Conservation (phyloP, 2,888 invertebrate genomes). For the Lithosia quadra region DNA sequence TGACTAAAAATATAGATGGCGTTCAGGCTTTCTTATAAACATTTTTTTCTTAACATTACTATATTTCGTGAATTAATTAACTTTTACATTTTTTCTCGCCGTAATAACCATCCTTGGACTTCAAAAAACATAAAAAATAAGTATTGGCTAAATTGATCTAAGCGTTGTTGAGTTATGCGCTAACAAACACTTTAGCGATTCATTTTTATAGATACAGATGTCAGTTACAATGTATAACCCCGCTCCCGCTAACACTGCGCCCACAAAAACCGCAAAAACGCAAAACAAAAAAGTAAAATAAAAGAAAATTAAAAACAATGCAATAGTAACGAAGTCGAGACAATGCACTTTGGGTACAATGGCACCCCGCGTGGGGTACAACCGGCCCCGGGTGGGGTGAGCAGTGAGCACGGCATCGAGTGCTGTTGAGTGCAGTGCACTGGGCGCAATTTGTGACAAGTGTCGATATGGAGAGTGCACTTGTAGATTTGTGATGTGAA, state of each 20-base stretch:
- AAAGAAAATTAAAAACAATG: conserved; percentile 58
- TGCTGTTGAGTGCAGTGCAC: conserved; percentile 39
- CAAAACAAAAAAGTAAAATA: conserved; percentile 45
- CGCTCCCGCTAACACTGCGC: conserved; percentile 26
- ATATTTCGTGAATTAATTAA: too few relatives aligned
- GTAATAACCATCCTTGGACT: too few relatives aligned
- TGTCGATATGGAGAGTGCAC: conserved; percentile 34
- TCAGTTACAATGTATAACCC: too few relatives aligned
- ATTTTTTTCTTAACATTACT: too few relatives aligned
- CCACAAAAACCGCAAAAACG: conserved; percentile 24
- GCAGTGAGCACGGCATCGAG: conserved; percentile 38
- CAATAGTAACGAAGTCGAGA: conserved; percentile 52
- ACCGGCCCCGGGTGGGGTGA: conserved; percentile 32
- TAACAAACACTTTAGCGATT: too few relatives aligned
- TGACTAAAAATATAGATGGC: too few relatives aligned
- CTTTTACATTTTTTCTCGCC: too few relatives aligned
- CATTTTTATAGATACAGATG: too few relatives aligned
- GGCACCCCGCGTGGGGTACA: conserved; percentile 32
- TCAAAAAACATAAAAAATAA: too few relatives aligned
- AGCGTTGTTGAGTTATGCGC: too few relatives aligned
- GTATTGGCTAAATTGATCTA: too few relatives aligned
- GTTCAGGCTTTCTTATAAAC: too few relatives aligned
- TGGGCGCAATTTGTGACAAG: conserved; percentile 47
- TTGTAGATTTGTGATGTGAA: conserved; percentile 19
- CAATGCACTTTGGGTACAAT: conserved; percentile 47